Conservation (phyloP, 1,140 invertebrate genomes). For the Scylla paramamosain region DNA sequence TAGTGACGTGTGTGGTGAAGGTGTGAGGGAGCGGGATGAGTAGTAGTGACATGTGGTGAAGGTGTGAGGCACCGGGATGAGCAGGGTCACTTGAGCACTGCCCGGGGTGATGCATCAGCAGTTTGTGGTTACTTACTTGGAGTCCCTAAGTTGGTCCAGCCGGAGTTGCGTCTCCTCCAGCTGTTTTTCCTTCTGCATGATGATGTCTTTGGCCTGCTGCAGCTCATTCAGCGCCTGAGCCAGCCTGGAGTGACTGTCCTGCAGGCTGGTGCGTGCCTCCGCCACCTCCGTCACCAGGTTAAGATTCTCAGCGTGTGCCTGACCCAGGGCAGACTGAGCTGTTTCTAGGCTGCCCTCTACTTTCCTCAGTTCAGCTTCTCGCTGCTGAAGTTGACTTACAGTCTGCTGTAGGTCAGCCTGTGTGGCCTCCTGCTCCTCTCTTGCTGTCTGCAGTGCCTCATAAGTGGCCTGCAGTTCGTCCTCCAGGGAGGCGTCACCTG, state of each 20-base stretch:
- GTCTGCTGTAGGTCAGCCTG: conserved; percentile 61
- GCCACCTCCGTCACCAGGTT: conserved; percentile 63
- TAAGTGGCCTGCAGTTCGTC: conserved; percentile 60
- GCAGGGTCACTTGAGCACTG: too few relatives aligned
- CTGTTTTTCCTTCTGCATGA: conserved; percentile 39
- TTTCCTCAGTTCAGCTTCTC: conserved; percentile 37
- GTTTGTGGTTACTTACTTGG: conserved; percentile 49
- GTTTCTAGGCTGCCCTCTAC: conserved; percentile 43
- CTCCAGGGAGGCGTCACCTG: conserved; percentile 56
- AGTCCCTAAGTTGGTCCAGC: conserved; percentile 39
- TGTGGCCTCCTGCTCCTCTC: conserved; percentile 59
- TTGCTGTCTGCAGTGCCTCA: conserved; percentile 47
- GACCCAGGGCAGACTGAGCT: conserved; percentile 54
- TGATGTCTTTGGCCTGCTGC: conserved; percentile 29
- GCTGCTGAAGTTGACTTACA: conserved; percentile 46
- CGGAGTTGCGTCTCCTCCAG: conserved; percentile 21
- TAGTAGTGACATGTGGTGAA: too few relatives aligned
- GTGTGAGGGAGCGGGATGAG: too few relatives aligned
- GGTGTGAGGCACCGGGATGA: too few relatives aligned
- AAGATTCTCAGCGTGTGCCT: conserved; percentile 57
- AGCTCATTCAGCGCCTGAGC: conserved; percentile 24
- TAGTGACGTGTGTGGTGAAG: too few relatives aligned
- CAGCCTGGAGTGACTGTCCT: conserved; percentile 38
- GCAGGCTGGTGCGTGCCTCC: conserved; percentile 32
- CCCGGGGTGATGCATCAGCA: neutral